Evolutionary conservation across 2,888 invertebrate genomes (phyloP), one percentile per base, ranked within the genome.

Genomic region (Netelia fuscicornis): DNA sequence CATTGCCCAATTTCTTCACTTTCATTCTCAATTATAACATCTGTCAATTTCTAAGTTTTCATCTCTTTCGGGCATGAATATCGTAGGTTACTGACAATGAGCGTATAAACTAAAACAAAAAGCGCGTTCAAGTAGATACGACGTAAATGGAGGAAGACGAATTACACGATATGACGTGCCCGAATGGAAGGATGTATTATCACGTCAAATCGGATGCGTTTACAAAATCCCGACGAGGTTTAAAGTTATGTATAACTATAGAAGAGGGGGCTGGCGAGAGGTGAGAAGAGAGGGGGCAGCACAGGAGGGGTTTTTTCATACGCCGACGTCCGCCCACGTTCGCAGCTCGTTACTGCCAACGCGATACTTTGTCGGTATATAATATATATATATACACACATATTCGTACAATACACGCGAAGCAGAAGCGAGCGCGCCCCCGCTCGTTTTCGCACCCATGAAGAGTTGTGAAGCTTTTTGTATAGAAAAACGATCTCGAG

Each of bases 101-200:
- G 48, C 9, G 48, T 37, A 48, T 20, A 20, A 67, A 58, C 20
- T 67, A 17, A 58, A 67, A 58, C 17, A 58, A 48, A 44, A 58
- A 9, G 13, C n/a, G 52, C 25, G 48, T 58, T 67, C 56, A 58
- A 67, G 64, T 86, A 86, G 87, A 89, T 89, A 81, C 77, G 88
- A 86, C 86, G 87, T 85, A 88, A 88, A 88, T 86, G 86, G 86
- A 85, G 85, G 83, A 77, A 81, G 76, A 80, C 78, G 84, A 82
- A 83, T 82, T 77, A 84, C 79, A 83, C 68, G 72, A 62, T 78
- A 72, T 72, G 76, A 67, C 44, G 71, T 48, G 52, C 60, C 72
- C 77, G 83, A 86, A 87, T 74, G 74, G 81, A 88, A 90, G 91
- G 89, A 91, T 92, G 10, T 44, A 92, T 92, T 91, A 92, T 91